Evolutionary conservation across 2,888 invertebrate species (phyloP).

Genomic region (Deroplatys truncata): DNA sequence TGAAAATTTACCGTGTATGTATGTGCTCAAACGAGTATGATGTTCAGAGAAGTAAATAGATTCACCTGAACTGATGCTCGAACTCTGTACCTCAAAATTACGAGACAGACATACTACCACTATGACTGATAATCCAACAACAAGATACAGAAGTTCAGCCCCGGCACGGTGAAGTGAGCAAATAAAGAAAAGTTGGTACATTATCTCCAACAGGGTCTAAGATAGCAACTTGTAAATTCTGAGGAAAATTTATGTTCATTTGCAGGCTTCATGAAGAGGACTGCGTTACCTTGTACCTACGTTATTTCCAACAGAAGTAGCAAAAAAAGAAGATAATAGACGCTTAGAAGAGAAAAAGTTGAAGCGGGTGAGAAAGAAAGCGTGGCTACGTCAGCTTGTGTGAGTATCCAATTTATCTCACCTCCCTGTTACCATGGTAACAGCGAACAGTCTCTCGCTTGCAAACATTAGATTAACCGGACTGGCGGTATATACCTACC

Average conservation of each 20-base stretch:
- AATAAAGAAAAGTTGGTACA: no score
- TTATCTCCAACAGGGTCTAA: no score
- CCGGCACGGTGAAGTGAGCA: no score
- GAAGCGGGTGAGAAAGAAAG: not conserved
- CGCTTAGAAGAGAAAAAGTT: not conserved
- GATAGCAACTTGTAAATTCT: no score
- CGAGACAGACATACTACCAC: no score
- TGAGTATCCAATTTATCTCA: not conserved
- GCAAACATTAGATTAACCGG: not conserved
- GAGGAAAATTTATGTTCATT: not conserved
- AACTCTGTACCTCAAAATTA: no score
- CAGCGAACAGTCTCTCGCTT: not conserved
- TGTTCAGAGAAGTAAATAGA: no score
- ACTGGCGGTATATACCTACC: not conserved
- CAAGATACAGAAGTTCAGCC: no score
- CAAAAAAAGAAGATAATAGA: not conserved
- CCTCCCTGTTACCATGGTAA: not conserved
- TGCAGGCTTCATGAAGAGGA: not conserved
- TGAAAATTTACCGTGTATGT: no score
- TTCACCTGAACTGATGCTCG: no score
- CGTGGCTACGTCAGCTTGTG: not conserved
- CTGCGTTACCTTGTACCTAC: not conserved
- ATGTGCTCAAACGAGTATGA: no score
- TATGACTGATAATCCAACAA: no score
- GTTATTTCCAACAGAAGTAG: not conserved